Conservation (phyloP, 2,888 invertebrate species). For the Parnassius apollo region DNA sequence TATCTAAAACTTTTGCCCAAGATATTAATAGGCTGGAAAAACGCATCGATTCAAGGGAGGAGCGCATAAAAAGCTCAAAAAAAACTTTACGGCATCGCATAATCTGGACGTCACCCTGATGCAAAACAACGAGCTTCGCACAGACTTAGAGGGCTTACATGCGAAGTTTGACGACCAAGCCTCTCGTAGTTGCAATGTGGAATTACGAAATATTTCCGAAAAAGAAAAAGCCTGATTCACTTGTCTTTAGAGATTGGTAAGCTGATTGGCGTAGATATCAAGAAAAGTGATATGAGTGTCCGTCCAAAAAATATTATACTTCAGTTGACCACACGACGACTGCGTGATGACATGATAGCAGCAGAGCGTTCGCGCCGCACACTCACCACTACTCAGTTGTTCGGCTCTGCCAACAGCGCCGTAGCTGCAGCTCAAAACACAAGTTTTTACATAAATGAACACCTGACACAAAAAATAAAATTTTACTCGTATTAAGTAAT, state of each 20-base stretch:
- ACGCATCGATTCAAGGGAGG: no score
- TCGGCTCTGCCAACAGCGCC: background rate
- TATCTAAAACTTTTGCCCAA: no score
- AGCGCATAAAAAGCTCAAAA: no score
- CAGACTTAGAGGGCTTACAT: no score
- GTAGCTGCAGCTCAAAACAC: background rate
- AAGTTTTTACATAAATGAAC: background rate
- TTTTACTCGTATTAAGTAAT: background rate
- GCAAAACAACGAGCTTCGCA: no score
- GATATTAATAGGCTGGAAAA: no score
- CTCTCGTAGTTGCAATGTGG: no score
- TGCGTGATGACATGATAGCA: background rate
- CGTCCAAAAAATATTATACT: background rate
- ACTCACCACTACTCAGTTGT: background rate
- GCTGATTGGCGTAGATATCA: conserved; percentile 1
- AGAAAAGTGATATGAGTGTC: background rate
- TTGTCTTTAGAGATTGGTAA: background rate
- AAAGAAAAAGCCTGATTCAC: no score
- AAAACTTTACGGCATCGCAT: no score
- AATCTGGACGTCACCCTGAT: no score
- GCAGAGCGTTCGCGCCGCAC: background rate
- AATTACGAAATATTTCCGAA: no score
- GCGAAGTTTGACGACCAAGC: no score
- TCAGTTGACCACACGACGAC: background rate
- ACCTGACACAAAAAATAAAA: background rate